Percentiles rank a stretch among this genome's conserved stretches.
Evolutionary conservation across 2,113 vertebrate species (phyloP).

Genomic region (Notechis scutatus): DNA sequence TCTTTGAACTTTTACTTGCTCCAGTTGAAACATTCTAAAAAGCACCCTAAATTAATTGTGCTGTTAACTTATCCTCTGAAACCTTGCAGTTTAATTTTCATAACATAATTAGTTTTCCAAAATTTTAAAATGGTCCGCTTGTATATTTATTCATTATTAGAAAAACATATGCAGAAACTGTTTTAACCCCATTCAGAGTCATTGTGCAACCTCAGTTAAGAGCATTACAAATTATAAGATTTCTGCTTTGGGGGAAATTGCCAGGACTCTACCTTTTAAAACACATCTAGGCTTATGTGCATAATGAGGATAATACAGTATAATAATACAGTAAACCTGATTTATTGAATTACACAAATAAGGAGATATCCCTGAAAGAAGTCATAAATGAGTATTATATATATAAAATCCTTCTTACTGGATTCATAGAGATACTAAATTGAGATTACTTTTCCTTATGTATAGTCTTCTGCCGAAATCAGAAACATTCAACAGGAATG

Average conservation of each 20-base stretch:
- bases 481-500: not conserved
- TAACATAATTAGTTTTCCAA: not conserved
- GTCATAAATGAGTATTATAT: not conserved
- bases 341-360: not conserved
- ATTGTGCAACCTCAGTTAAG: not conserved
- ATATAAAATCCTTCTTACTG: not conserved
- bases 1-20: not conserved
- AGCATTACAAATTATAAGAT: not conserved
- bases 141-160: not conserved
- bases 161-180: not conserved
- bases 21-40: not conserved
- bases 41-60: not conserved
- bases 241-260: not conserved
- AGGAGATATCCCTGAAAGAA: not conserved
- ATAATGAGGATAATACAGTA: not conserved
- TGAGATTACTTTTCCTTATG: not conserved
- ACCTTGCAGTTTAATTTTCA: not conserved
- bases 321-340: not conserved
- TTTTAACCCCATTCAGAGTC: not conserved
- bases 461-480: not conserved
- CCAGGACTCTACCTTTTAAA: not conserved
- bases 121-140: not conserved
- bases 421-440: not conserved
- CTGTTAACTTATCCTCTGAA: not conserved
- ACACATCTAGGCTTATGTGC: not conserved